Base-by-base conservation (phyloP, 2,797 vertebrate genomes). In the Sphenopsis melanotis region DNA sequence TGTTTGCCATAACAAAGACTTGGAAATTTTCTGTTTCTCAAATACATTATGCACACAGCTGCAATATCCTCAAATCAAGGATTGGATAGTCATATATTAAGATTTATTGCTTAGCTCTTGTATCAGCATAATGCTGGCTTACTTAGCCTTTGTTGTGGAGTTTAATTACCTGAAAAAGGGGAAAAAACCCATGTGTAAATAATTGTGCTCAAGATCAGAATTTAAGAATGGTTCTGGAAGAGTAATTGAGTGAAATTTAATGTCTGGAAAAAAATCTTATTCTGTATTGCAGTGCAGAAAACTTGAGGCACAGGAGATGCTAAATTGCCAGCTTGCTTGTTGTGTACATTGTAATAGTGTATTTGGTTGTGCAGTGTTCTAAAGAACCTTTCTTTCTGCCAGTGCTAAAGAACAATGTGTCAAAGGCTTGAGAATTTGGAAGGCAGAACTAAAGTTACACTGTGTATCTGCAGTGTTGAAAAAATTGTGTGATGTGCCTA, bases 161-260 rank as follows among this genome's bases (percentile, higher is more conserved):
- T 59, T 50, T 57, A 30, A 29, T 53, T 78, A 32, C 42, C 27
- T 68, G 44, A 64, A 68, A 90, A 88, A 32, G 5, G 7, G 17
- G 6, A 1, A 6, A 13, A 26, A 61, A 13, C 7, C 11, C 7
- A 18, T 0, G 0, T 64, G 36, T 57, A 74, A 84, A 32, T 61
- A 57, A 29, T 36, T 41, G 18, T 61, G 2, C 21, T 15, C 9
- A 47, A 42, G 41, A 22, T 63, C 15, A 76, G 29, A 91, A 63
- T 91, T 72, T 63, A 12, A 46, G 42, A 18, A 16, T 68, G 21
- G 53, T 61, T 86, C 12, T 75, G 49, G n/a, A 68, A 66, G 15
- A 53, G 19, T 60, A 91, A 8, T 23, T 8, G 34, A 30, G 24
- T 82, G 10, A 64, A 39, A 20, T 36, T 64, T 49, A 19, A 8